Percentiles rank a stretch among this genome's conserved stretches.
Evolutionary conservation across 64 coral and sea anemone species (phyloP).

Genomic region (Astreopora myriophthalma): DNA sequence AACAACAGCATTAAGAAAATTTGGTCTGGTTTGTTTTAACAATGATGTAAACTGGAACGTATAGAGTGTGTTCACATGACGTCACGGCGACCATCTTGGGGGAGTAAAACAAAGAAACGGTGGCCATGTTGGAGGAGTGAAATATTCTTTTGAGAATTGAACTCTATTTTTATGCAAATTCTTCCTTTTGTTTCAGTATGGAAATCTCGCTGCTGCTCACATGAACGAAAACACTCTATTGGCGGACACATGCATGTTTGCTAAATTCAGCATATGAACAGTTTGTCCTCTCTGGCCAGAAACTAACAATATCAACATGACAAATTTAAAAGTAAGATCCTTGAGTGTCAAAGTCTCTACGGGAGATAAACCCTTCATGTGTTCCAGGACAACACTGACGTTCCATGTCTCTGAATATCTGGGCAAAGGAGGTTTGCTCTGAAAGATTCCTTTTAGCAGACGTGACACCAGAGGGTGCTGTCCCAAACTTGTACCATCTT

Average conservation of each 20-base stretch:
- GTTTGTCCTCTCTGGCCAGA: constrained; percentile 37
- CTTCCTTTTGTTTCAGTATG: too few species aligned
- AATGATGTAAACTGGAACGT: background rate
- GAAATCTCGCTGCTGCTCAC: too few species aligned
- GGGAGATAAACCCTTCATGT: constrained; percentile 21
- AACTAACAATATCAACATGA: constrained; percentile 44
- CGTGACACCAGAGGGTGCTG: constrained; percentile 33
- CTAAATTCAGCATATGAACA: constrained; percentile 24
- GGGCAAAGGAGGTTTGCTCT: too few species aligned
- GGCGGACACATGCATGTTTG: background rate
- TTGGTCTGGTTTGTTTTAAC: constrained; percentile 1
- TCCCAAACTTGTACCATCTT: constrained; percentile 10
- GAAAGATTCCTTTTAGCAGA: background rate
- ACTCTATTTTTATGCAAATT: too few species aligned
- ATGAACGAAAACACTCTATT: too few species aligned
- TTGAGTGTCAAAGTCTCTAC: constrained; percentile 22
- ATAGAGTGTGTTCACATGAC: too few species aligned
- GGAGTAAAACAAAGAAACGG: too few species aligned
- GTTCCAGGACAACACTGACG: background rate
- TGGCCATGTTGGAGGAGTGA: too few species aligned
- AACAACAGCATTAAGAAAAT: background rate
- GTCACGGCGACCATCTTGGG: too few species aligned
- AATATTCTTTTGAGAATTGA: too few species aligned
- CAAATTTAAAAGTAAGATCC: constrained; percentile 34
- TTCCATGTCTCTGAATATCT: too few species aligned